These are phyloP conservation scores for Nycticebus coucang DNA, from an alignment of 2,113 vertebrate genomes.

Conservation along the genomic window DNA sequence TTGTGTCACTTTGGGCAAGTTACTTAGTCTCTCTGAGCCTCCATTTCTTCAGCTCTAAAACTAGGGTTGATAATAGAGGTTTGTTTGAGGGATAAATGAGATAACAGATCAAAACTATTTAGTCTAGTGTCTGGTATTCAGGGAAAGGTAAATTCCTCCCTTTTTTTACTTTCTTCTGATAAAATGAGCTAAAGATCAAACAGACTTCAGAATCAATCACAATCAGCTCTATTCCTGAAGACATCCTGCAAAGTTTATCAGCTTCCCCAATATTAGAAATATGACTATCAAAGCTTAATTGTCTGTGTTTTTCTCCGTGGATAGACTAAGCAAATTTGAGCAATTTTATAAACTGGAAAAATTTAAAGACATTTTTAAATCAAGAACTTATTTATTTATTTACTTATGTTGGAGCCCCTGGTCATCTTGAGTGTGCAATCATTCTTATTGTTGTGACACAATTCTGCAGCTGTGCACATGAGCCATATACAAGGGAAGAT, in stretches of 20 bases:
- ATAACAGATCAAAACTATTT: conserved; percentile 47
- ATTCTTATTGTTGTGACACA: conserved; percentile 44
- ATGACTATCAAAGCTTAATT: conserved; percentile 58
- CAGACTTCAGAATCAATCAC: conserved; percentile 65
- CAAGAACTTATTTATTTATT: conserved; percentile 61
- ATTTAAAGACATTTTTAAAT: conserved; percentile 51
- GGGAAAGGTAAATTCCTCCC: conserved; percentile 40
- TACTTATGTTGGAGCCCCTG: conserved; percentile 44
- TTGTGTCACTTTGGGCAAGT: conserved; percentile 38
- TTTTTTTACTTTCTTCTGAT: conserved; percentile 38
- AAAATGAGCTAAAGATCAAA: conserved; percentile 62
- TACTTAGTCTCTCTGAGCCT: background rate
- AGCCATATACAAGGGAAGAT: background rate
- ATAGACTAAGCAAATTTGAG: conserved; percentile 53
- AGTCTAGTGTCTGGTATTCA: background rate
- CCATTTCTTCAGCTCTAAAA: background rate
- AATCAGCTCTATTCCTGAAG: conserved; percentile 68
- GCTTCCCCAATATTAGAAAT: conserved; percentile 43
- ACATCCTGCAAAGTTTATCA: conserved; percentile 66
- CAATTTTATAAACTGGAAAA: conserved; percentile 62
- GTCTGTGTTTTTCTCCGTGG: conserved; percentile 21
- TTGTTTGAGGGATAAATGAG: conserved; percentile 26
- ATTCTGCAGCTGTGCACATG: conserved; percentile 37
- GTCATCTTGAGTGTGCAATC: conserved; percentile 63
- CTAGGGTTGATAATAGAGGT: background rate